Conservation (phyloP, 2,113 vertebrate genomes). For the Lota lota region DNA sequence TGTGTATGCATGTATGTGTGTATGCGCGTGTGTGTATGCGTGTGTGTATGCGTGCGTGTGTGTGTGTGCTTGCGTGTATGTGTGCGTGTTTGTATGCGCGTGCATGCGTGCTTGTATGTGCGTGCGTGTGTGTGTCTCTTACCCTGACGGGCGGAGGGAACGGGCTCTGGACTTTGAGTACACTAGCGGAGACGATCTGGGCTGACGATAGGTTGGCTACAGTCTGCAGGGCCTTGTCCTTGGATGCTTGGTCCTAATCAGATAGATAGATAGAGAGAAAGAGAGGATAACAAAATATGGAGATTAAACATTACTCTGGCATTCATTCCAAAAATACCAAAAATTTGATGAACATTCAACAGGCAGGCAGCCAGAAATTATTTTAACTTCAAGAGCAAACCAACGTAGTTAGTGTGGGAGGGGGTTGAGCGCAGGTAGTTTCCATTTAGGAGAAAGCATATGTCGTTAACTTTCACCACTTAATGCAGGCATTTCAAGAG, state of each 20-base stretch:
- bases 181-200: slow-evolving; percentile 91
- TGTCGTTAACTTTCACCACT: too few relatives aligned
- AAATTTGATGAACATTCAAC: slow-evolving; percentile 10
- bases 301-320: background rate
- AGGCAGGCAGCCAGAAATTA: slow-evolving; percentile 14
- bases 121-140: slow-evolving; percentile 48
- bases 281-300: background rate
- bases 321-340: too few relatives aligned
- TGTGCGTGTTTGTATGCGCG: background rate
- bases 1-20: slow-evolving; percentile 7
- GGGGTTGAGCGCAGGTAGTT: too few relatives aligned
- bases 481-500: too few relatives aligned
- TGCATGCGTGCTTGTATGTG: slow-evolving; percentile 6
- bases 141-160: slow-evolving; percentile 89
- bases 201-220: slow-evolving; percentile 95
- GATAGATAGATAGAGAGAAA: slow-evolving; percentile 5
- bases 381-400: too few relatives aligned
- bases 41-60: background rate
- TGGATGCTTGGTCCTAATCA: slow-evolving; percentile 90
- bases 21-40: slow-evolving; percentile 9
- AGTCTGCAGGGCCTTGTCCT: slow-evolving; percentile 95
- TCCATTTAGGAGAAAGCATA: too few relatives aligned
- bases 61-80: slow-evolving; percentile 9
- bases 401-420: background rate
- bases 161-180: slow-evolving; percentile 88